Evolutionary conservation across 1,140 invertebrate species (phyloP).

Genomic region (Anoplolepis gracilipes): DNA sequence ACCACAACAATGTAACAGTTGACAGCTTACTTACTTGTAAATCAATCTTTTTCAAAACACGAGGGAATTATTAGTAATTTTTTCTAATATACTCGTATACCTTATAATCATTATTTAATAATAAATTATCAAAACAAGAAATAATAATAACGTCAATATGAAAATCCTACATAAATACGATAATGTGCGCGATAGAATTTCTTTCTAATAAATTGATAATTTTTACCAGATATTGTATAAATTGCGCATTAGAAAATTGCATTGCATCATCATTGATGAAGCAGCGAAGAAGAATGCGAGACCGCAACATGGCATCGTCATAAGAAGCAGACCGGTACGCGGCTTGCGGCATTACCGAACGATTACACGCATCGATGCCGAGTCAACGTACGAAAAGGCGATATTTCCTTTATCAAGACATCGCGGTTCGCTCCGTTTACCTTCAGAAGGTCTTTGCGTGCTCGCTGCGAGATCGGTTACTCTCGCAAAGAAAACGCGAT

Average conservation of each 20-base stretch:
- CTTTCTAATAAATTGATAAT: neutral
- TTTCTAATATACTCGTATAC: neutral
- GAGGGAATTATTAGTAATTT: neutral
- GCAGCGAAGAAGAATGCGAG: constrained; percentile 46
- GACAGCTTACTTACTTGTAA: neutral
- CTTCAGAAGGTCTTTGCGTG: constrained; percentile 27
- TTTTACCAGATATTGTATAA: neutral
- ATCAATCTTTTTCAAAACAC: neutral
- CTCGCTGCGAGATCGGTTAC: neutral
- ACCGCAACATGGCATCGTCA: constrained; percentile 48
- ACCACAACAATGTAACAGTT: neutral
- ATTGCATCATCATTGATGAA: constrained; percentile 49
- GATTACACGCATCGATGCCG: constrained; percentile 59
- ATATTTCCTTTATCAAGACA: constrained; percentile 54
- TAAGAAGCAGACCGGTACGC: constrained; percentile 54
- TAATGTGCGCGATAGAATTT: neutral
- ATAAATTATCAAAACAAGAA: neutral
- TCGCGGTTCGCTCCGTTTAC: constrained; percentile 44
- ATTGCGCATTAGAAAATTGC: constrained; percentile 25
- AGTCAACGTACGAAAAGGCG: constrained; percentile 56
- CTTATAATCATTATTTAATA: neutral
- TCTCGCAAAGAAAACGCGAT: constrained; percentile 13
- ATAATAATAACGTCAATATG: neutral
- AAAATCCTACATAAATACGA: neutral
- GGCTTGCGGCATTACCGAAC: constrained; percentile 57